A percentile compares a stretch with the other conserved stretches of the same genome.
These are phyloP conservation scores for Lypha dubia DNA, from an alignment of 2,888 invertebrate genomes.

Conservation along the genomic window DNA sequence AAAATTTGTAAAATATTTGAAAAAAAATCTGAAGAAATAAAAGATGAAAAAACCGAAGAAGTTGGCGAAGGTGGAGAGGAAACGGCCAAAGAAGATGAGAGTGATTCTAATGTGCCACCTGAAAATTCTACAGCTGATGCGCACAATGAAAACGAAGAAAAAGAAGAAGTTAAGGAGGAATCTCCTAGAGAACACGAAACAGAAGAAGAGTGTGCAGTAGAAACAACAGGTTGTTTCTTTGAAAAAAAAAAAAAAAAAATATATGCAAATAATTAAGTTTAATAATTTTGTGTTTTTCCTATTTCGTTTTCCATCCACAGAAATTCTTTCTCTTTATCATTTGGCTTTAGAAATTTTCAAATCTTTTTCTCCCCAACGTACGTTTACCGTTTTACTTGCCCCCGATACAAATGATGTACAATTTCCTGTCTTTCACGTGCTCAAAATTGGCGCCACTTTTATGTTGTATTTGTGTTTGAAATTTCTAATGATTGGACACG, in stretches of 20 bases:
- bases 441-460: slow-evolving; percentile 87
- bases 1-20: slow-evolving; percentile 44
- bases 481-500: slow-evolving; percentile 86
- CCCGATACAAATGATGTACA: slow-evolving; percentile 84
- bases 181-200: slow-evolving; percentile 27
- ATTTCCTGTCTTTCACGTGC: slow-evolving; percentile 88
- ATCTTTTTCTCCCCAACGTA: slow-evolving; percentile 88
- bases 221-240: slow-evolving; percentile 56
- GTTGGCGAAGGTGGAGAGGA: slow-evolving; percentile 20
- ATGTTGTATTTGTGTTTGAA: slow-evolving; percentile 88
- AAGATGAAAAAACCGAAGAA: neutral
- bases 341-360: slow-evolving; percentile 78
- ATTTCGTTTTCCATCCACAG: slow-evolving; percentile 18
- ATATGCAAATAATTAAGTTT: neutral
- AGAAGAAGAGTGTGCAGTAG: slow-evolving; percentile 29
- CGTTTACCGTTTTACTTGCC: slow-evolving; percentile 85
- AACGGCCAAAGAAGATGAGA: slow-evolving; percentile 41
- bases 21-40: slow-evolving; percentile 24
- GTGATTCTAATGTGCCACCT: neutral
- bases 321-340: slow-evolving; percentile 65
- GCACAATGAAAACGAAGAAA: no score
- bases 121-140: slow-evolving; percentile 1
- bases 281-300: neutral
- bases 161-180: slow-evolving; percentile 22
- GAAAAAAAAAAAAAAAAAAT: neutral